Conservation (phyloP, 2,888 invertebrate genomes). For the Papilio protenor region DNA sequence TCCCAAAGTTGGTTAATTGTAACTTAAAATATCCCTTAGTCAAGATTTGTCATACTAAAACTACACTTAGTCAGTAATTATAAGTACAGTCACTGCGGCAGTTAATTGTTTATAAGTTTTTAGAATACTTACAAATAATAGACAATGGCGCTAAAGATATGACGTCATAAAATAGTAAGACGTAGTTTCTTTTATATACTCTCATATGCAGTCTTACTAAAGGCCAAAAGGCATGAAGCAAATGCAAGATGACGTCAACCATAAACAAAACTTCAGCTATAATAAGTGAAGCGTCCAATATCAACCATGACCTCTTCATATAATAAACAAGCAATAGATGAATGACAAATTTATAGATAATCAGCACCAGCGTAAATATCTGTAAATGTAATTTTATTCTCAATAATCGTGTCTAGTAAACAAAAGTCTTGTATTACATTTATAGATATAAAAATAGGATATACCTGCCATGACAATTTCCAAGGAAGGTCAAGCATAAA, state of each 20-base stretch:
- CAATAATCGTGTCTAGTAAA: not conserved
- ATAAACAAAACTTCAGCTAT: slow-evolving; percentile 60
- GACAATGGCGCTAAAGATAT: slow-evolving; percentile 60
- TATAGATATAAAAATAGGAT: not conserved
- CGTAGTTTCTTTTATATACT: slow-evolving; percentile 59
- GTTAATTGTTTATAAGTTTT: not conserved
- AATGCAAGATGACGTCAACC: slow-evolving; percentile 61
- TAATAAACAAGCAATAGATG: slow-evolving; percentile 67
- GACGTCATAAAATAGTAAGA: slow-evolving; percentile 61
- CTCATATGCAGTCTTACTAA: slow-evolving; percentile 64
- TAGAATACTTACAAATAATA: slow-evolving; percentile 62
- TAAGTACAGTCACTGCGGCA: not conserved
- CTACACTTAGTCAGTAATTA: not conserved
- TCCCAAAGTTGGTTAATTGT: not conserved
- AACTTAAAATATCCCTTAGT: not conserved
- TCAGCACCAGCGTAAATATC: slow-evolving; percentile 57
- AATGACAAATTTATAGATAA: slow-evolving; percentile 62
- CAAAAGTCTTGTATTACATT: not conserved
- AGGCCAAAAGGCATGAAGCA: slow-evolving; percentile 69
- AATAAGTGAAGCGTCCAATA: slow-evolving; percentile 54
- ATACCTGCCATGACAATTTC: slow-evolving; percentile 50
- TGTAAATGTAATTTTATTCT: slow-evolving; percentile 53
- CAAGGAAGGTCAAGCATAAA: slow-evolving; percentile 30
- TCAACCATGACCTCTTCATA: slow-evolving; percentile 44
- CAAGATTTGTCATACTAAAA: not conserved